Base-by-base conservation (phyloP, 2,888 invertebrate species). In the Scaeva pyrastri region DNA sequence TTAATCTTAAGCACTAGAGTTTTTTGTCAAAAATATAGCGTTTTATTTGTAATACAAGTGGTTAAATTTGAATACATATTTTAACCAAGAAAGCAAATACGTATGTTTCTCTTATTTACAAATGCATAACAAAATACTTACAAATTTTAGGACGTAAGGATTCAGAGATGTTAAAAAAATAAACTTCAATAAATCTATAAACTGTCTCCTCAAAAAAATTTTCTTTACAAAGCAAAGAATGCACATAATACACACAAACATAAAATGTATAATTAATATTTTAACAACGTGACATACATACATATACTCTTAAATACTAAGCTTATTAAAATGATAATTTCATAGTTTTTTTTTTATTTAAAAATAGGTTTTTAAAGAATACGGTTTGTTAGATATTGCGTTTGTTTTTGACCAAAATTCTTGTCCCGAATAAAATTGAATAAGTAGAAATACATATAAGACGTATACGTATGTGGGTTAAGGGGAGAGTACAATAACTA, bases 161-260 rank as follows among this genome's bases (percentile, higher is more conserved):
- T n/a, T n/a, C n/a, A n/a, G n/a, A n/a, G n/a, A n/a, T n/a, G n/a
- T 16, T 8, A 14, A 55, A 36, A 56, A 56, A 2, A 16, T 56
- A 16, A 26, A 41, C 23, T 41, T 21, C 14, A 10, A 0, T 60
- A 52, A 26, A 21, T 11, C 19, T 16, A 10, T 71, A 39, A 58
- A 36, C 21, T 55, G 60, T 16, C 72, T 72, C 41, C n/a, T n/a
- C 21, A 52, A 16, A 58, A 68, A 56, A 43, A 71, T 71, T 55
- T 56, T 55, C 14, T 58, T 58, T 58, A 71, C 56, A 75, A 71
- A 70, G 72, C 52, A 80, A 66, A 80, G 71, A 84, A 72, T 75
- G 58, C 79, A 84, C 73, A 71, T 39, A 16, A 31, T 19, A 56
- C 16, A 70, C 62, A 74, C 50, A 48, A 26, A 68, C 45, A 70